Evolutionary conservation across 1,140 invertebrate species (phyloP).

Genomic region (Trichoplusia ni): DNA sequence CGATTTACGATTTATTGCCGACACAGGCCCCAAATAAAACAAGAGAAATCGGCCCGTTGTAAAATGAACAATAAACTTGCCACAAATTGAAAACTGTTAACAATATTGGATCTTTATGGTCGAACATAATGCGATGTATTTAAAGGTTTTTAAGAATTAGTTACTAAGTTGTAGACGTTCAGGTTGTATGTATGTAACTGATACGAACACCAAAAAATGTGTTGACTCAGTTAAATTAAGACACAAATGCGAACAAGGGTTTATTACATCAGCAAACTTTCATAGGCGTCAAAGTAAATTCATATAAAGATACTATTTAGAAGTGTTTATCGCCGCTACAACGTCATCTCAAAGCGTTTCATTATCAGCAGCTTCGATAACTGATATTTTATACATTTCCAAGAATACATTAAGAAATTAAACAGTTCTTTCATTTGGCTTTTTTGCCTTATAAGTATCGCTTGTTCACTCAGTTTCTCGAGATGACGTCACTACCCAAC

Average conservation of each 20-base stretch:
- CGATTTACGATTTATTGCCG: slow-evolving; percentile 52
- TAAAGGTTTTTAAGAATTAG: not conserved
- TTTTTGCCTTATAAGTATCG: slow-evolving; percentile 46
- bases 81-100: slow-evolving; percentile 24
- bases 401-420: slow-evolving; percentile 26
- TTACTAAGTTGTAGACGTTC: too few species aligned
- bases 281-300: not conserved
- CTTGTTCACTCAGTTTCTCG: slow-evolving; percentile 36
- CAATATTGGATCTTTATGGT: slow-evolving; percentile 17
- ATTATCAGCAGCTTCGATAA: not conserved
- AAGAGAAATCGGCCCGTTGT: slow-evolving; percentile 19
- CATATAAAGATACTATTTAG: not conserved
- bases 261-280: slow-evolving; percentile 2
- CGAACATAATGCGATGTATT: not conserved
- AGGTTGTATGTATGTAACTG: too few species aligned
- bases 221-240: too few species aligned
- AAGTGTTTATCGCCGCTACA: not conserved
- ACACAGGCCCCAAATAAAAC: slow-evolving; percentile 25
- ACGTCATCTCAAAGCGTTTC: not conserved
- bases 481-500: slow-evolving; percentile 57
- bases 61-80: slow-evolving; percentile 25
- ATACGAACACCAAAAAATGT: too few species aligned
- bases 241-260: not conserved
- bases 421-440: slow-evolving; percentile 20
- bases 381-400: slow-evolving; percentile 11